Percentiles rank a stretch among this genome's conserved stretches.
Conservation (phyloP, 2,888 invertebrate genomes). For the Dusona sp. region DNA sequence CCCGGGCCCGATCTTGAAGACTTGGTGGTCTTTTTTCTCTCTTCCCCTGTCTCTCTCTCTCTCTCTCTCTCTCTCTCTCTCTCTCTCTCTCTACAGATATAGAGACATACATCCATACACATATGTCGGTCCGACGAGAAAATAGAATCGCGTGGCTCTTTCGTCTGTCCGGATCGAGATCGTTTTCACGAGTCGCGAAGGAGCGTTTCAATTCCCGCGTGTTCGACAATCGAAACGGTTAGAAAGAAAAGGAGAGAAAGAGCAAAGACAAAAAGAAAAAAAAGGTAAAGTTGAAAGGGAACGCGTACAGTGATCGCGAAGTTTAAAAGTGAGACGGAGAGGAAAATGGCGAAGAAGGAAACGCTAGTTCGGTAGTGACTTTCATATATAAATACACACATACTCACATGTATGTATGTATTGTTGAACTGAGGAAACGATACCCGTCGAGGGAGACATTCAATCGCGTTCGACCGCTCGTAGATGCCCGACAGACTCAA, state of each 20-base stretch:
- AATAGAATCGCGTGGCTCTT: slow-evolving; percentile 77
- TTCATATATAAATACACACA: slow-evolving; percentile 30
- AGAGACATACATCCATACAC: neutral
- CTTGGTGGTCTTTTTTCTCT: slow-evolving; percentile 61
- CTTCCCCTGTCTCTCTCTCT: neutral
- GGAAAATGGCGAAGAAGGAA: slow-evolving; percentile 54
- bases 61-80: neutral
- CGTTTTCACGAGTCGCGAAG: slow-evolving; percentile 70
- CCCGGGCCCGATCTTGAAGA: slow-evolving; percentile 38
- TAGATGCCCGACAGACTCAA: slow-evolving; percentile 53
- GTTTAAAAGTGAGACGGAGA: slow-evolving; percentile 47
- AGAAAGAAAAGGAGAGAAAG: slow-evolving; percentile 36
- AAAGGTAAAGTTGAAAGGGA: slow-evolving; percentile 49
- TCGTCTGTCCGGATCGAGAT: slow-evolving; percentile 77
- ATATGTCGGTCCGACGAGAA: slow-evolving; percentile 65
- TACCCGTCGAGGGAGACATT: slow-evolving; percentile 84
- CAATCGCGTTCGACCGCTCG: slow-evolving; percentile 81
- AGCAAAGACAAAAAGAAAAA: slow-evolving; percentile 31
- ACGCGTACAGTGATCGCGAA: slow-evolving; percentile 35
- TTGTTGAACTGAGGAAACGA: slow-evolving; percentile 71
- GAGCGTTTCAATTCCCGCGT: slow-evolving; percentile 82
- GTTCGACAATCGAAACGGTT: slow-evolving; percentile 58
- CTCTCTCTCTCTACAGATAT: slow-evolving; percentile 1
- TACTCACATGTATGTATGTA: slow-evolving; percentile 9
- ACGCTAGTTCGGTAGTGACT: slow-evolving; percentile 53